Base-by-base conservation (phyloP, 2,888 invertebrate genomes). In the Torymus texanus region DNA sequence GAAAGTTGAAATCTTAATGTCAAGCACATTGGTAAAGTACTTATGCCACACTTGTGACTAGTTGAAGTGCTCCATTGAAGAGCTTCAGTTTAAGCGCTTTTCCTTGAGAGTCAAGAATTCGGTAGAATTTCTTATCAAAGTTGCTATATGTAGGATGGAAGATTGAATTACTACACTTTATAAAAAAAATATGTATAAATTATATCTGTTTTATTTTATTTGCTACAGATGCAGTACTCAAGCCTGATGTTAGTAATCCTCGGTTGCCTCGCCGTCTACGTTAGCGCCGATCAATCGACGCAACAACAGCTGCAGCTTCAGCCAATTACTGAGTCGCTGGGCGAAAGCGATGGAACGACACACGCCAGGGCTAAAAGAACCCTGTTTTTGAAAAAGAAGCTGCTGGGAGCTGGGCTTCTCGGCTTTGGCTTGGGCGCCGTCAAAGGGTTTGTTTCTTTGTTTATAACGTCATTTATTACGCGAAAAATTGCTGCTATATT, bases 371-470 rank as follows among this genome's bases (percentile, higher is more conserved):
- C 83, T 13, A 90, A 90, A 61, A 81, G 89, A 63, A 90, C 89
- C 13, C 79, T 90, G 2, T 85, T 90, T 16, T 82, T 90, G 11
- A 89, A 89, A 82, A 90, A 90, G 79, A 90, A 90, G 77, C 73
- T 90, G 0, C 78, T 90, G 16, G 89, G 89, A 0, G 89, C 89
- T 13, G 89, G 89, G 21, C 84, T 90, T 4, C 82, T 89, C 10
- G 89, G 89, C 12, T 88, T 90, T 29, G 89, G 89, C 14, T 85
- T 90, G 5, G 89, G 89, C 0, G 79, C 86, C 18, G 85, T 85
- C 0, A 89, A 89, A 82, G 89, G 89, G 89, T 89, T 82, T 85
- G 82, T 75, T 58, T 10, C 13, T 41, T 14, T 66, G 14, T 56
- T 50, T 41, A 8, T 8, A 41, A 41, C 41, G 10, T 41, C 1